Percentiles rank a stretch among this genome's conserved stretches.
Evolutionary conservation across 1,140 invertebrate species (phyloP).

Genomic region (Aphelenchoides besseyi): DNA sequence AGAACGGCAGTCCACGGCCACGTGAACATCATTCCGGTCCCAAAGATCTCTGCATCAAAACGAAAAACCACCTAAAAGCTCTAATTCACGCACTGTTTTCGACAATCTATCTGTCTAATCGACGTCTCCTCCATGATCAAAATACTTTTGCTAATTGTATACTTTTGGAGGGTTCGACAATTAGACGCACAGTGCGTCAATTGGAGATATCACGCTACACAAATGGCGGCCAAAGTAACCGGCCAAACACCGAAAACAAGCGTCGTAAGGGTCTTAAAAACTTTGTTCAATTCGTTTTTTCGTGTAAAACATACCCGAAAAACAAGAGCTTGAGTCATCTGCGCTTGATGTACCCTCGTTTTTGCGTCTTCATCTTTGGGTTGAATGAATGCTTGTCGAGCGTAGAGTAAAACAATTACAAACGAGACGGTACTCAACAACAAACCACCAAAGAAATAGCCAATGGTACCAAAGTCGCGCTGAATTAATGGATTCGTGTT

Average conservation of each 20-base stretch:
- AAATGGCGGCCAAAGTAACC: background rate
- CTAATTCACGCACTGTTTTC: too few species aligned
- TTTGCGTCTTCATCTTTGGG: background rate
- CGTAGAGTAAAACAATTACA: background rate
- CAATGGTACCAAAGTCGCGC: background rate
- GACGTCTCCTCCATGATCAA: too few species aligned
- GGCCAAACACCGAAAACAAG: background rate
- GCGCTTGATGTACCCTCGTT: background rate
- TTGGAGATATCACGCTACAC: too few species aligned
- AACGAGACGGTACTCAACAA: background rate
- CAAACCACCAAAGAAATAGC: background rate
- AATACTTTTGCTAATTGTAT: too few species aligned
- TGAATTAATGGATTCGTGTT: background rate
- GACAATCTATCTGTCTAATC: too few species aligned
- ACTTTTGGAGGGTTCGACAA: too few species aligned
- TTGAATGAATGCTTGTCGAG: background rate
- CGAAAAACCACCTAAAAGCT: too few species aligned
- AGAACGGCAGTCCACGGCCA: too few species aligned
- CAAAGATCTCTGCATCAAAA: background rate
- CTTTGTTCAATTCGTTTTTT: background rate
- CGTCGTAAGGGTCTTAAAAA: background rate
- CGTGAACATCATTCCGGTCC: background rate
- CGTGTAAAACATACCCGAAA: background rate
- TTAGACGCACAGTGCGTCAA: too few species aligned
- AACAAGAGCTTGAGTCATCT: background rate